Conservation (phyloP, 1,140 invertebrate species). For the Gonatopus flavifemur region DNA sequence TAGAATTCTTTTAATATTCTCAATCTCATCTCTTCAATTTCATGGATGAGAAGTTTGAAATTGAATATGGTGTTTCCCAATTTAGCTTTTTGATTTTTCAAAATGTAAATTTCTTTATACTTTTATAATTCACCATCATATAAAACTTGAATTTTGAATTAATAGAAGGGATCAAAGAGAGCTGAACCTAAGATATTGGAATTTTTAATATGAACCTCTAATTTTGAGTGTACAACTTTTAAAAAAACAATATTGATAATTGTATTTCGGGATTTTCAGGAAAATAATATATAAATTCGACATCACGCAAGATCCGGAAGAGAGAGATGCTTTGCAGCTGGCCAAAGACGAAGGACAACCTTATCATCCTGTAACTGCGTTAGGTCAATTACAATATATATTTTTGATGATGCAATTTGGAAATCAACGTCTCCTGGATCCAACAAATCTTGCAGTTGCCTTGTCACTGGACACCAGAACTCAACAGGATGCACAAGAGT, state of each 20-base stretch:
- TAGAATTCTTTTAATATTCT: too few species aligned
- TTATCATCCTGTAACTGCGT: constrained; percentile 52
- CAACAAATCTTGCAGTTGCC: constrained; percentile 64
- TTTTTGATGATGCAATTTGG: constrained; percentile 70
- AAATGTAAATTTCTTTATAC: background rate
- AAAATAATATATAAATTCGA: constrained; percentile 68
- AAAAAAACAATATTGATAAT: too few species aligned
- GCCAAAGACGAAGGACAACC: constrained; percentile 35
- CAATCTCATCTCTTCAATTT: too few species aligned
- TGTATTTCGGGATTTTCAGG: constrained; percentile 49
- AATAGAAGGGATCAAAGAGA: too few species aligned
- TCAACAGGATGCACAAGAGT: constrained; percentile 77
- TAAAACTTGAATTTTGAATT: too few species aligned
- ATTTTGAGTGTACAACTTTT: too few species aligned
- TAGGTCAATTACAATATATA: constrained; percentile 69
- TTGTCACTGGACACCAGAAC: constrained; percentile 67
- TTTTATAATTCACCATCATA: too few species aligned
- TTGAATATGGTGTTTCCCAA: constrained; percentile 12
- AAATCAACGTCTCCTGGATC: constrained; percentile 64
- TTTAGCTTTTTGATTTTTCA: constrained; percentile 4
- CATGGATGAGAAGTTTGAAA: too few species aligned
- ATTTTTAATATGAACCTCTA: too few species aligned
- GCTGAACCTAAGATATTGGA: too few species aligned
- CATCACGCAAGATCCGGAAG: constrained; percentile 59
- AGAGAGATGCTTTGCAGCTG: constrained; percentile 43